Evolutionary conservation across 2,888 invertebrate genomes (phyloP).

Genomic region (Congeria kusceri): DNA sequence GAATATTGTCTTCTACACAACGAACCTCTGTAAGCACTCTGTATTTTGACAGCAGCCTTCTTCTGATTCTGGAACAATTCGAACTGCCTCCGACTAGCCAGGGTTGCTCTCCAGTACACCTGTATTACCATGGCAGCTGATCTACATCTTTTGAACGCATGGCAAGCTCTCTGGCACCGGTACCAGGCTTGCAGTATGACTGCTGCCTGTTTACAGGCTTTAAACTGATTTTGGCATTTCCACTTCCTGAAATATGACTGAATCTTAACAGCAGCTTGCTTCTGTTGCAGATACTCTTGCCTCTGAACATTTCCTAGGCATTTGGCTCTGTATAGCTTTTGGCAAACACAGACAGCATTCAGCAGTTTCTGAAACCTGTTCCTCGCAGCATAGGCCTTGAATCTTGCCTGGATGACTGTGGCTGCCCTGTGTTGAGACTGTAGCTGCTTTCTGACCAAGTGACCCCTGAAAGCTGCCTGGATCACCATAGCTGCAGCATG

Average conservation of each 20-base stretch:
- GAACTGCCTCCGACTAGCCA: constrained; percentile 26
- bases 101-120: constrained; percentile 32
- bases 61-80: constrained; percentile 15
- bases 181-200: constrained; percentile 31
- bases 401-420: constrained; percentile 38
- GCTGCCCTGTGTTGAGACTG: constrained; percentile 38
- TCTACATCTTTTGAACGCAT: neutral
- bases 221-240: constrained; percentile 15
- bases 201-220: constrained; percentile 47
- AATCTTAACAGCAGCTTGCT: constrained; percentile 66
- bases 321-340: constrained; percentile 30
- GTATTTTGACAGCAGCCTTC: constrained; percentile 53
- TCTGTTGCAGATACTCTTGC: constrained; percentile 19
- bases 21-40: constrained; percentile 44
- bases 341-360: constrained; percentile 7
- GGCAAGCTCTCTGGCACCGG: neutral
- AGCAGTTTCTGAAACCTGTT: constrained; percentile 16
- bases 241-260: constrained; percentile 58
- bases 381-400: constrained; percentile 34
- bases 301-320: constrained; percentile 9
- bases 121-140: constrained; percentile 22
- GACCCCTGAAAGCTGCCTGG: constrained; percentile 54
- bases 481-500: constrained; percentile 53
- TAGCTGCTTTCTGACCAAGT: constrained; percentile 32
- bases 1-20: constrained; percentile 7